A percentile compares a stretch with the other conserved stretches of the same genome.
Evolutionary conservation across 2,888 invertebrate genomes (phyloP).

Genomic region (Imbricaverruca yamaguchii): DNA sequence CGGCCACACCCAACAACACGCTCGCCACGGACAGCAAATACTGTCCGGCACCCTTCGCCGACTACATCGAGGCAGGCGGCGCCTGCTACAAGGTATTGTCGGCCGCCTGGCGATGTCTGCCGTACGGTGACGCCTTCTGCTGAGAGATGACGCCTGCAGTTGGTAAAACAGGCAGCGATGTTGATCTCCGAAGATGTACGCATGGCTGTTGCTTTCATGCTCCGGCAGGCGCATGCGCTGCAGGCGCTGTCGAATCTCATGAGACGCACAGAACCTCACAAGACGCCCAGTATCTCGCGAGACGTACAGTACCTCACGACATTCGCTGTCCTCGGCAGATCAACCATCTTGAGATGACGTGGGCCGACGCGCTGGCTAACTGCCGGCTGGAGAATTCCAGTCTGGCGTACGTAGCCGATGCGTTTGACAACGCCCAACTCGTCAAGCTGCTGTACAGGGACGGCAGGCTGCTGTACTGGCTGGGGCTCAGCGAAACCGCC

Average conservation of each 20-base stretch:
- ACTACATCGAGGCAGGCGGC: background rate
- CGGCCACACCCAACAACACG: constrained; percentile 13
- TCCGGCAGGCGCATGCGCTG: no score
- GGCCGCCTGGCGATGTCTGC: no score
- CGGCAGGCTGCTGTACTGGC: background rate
- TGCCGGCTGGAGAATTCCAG: background rate
- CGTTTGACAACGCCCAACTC: constrained; percentile 15
- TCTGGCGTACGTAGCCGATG: constrained; percentile 3
- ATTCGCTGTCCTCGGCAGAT: background rate
- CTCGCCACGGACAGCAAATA: background rate
- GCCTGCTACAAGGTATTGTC: constrained; percentile 2
- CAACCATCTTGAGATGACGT: background rate
- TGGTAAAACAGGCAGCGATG: no score
- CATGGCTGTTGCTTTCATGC: no score
- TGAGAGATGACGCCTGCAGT: background rate
- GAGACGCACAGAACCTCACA: no score
- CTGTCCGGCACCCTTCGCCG: background rate
- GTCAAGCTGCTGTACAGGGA: background rate
- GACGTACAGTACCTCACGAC: no score
- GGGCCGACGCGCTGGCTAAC: background rate
- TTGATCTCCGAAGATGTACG: no score
- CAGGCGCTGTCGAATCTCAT: no score
- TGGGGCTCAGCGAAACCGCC: constrained; percentile 11
- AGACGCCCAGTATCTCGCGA: no score
- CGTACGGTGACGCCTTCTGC: background rate